Conservation (phyloP, 2,888 invertebrate genomes). For the Lutraria lutraria region DNA sequence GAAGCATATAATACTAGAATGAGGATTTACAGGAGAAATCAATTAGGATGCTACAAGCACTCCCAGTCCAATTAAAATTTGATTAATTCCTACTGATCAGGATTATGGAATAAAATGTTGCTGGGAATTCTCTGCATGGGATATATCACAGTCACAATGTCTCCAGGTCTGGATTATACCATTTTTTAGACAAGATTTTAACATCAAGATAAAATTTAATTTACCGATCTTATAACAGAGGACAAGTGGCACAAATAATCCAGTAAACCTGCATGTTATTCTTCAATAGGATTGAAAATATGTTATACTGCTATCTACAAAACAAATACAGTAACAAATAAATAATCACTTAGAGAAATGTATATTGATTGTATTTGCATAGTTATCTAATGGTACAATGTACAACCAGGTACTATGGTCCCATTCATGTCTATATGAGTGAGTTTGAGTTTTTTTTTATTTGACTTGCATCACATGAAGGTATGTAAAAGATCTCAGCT, state of each 20-base stretch:
- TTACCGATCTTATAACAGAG: background rate
- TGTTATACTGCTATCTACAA: background rate
- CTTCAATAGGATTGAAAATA: background rate
- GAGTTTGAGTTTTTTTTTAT: background rate
- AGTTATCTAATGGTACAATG: background rate
- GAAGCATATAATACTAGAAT: background rate
- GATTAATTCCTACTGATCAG: constrained; percentile 22
- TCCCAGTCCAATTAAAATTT: constrained; percentile 21
- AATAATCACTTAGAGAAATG: background rate
- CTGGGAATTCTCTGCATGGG: background rate
- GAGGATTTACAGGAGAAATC: background rate
- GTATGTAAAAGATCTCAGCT: background rate
- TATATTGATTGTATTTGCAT: background rate
- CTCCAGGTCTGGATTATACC: background rate
- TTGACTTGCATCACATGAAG: background rate
- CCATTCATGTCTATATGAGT: background rate
- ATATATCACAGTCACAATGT: background rate
- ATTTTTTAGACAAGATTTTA: background rate
- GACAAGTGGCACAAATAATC: background rate
- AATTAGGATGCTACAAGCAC: background rate
- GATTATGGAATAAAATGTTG: background rate
- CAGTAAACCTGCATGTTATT: background rate
- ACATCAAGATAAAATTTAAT: constrained; percentile 6
- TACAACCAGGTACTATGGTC: background rate
- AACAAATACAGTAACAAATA: background rate